Conservation (phyloP, 2,888 invertebrate species). For the Drosophila merina region DNA sequence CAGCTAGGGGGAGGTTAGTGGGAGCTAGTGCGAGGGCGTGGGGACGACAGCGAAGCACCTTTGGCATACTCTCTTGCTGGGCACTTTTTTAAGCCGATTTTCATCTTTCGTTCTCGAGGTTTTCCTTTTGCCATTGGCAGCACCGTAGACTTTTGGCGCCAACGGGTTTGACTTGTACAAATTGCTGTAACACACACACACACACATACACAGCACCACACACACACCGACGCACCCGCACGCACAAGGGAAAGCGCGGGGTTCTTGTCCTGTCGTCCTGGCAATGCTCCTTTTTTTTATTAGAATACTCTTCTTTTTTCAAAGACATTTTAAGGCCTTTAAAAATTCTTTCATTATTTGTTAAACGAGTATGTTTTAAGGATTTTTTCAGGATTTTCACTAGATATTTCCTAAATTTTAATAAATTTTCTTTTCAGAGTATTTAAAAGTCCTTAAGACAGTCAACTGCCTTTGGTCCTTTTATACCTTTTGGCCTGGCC, state of each 20-base stretch:
- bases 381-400: not conserved
- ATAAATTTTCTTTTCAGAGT: not conserved
- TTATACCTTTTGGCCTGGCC: conserved; percentile 60
- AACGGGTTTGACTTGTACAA: conserved; percentile 82
- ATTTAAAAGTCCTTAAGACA: not conserved
- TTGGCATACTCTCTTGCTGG: conserved; percentile 63
- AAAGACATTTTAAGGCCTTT: not conserved
- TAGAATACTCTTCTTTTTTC: not conserved
- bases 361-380: not conserved
- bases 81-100: conserved; percentile 72
- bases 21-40: not conserved
- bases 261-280: conserved; percentile 51
- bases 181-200: conserved; percentile 66
- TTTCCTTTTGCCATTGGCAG: conserved; percentile 60
- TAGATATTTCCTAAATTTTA: too few relatives aligned
- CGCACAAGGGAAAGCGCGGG: conserved; percentile 48
- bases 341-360: not conserved
- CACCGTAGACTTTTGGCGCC: conserved; percentile 82
- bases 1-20: too few relatives aligned
- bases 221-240: conserved; percentile 64
- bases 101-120: conserved; percentile 61
- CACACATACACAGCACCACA: conserved; percentile 2
- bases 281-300: conserved; percentile 25
- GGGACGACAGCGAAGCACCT: conserved; percentile 57
- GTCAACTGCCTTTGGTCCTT: conserved; percentile 29